Base-by-base conservation (phyloP, 2,888 invertebrate genomes). In the Holacanthella duospinosa region DNA sequence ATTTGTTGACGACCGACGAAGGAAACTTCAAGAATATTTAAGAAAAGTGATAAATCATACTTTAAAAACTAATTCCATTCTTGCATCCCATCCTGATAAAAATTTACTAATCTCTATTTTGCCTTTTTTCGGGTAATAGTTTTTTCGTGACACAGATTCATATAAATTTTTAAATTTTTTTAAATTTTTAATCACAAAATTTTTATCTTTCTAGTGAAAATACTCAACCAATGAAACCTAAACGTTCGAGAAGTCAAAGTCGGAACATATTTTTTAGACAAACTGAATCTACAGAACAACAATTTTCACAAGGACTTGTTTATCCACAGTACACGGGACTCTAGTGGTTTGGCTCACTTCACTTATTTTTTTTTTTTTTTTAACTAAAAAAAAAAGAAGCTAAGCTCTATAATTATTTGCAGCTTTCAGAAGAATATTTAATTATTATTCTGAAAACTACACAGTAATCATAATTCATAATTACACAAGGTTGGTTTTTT, bases 1-100 rank as follows among this genome's bases (percentile, higher is more conserved):
- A 68, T 83, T 95, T 75, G 95, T 96, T 29, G 94, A 95, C 77
- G 86, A 87, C 69, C 82, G 96, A 63, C 84, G 95, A 24, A 83
- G 86, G 74, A 84, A 87, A 66, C 80, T 96, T 63, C 94, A 95
- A 77, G 85, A 86, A 63, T 96, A 94, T 80, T 80, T 96, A 67
- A 83, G 93, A 56, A 76, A 75, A 62, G 81, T 93, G 25, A 81
- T 94, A 64, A 85, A 89, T 68, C 84, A 88, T 69, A 75, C 84
- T 67, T 77, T 84, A 19, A 82, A 82, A 66, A 80, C 80, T 72
- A 82, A 90, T 77, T 86, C 88, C 0, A 87, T 89, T 74, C 83
- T 94, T 61, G 82, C 87, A 55, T 83, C 84, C 63, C 86, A 86
- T 75, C 87, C 88, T 67, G 84, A 83, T 72, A 87, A 90, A 75